These are phyloP conservation scores for Eubasilissa splendida DNA, from an alignment of 2,888 invertebrate species.

Conservation along the genomic window DNA sequence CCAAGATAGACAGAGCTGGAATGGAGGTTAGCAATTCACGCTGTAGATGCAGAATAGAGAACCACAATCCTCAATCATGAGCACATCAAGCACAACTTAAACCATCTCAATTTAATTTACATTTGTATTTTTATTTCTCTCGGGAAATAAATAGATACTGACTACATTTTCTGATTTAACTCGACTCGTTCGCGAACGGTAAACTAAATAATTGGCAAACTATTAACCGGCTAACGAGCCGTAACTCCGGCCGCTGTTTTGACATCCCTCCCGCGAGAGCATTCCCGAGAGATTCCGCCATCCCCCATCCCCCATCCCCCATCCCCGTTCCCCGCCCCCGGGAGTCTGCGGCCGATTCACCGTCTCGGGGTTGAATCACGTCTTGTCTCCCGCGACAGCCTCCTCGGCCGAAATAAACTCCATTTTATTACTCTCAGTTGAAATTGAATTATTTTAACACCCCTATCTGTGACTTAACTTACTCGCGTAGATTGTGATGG, in stretches of 20 bases:
- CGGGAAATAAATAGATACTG: too few relatives aligned
- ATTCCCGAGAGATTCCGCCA: background rate
- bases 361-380: conserved; percentile 23
- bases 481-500: conserved; percentile 10
- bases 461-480: conserved; percentile 10
- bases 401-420: conserved; percentile 21
- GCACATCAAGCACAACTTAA: too few relatives aligned
- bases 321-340: too few relatives aligned
- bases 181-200: background rate
- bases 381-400: conserved; percentile 1
- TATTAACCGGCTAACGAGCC: conserved; percentile 5
- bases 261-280: background rate
- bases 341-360: conserved; percentile 2
- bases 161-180: background rate
- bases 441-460: conserved; percentile 34
- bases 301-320: too few relatives aligned
- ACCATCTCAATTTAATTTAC: too few relatives aligned
- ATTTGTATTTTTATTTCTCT: too few relatives aligned
- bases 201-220: conserved; percentile 30
- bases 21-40: too few relatives aligned
- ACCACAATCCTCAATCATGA: too few relatives aligned
- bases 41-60: too few relatives aligned
- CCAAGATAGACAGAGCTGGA: too few relatives aligned
- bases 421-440: conserved; percentile 24
- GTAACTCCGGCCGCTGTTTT: conserved; percentile 7